Evolutionary conservation across 2,113 vertebrate species (phyloP).

Genomic region (Atractosteus spatula): DNA sequence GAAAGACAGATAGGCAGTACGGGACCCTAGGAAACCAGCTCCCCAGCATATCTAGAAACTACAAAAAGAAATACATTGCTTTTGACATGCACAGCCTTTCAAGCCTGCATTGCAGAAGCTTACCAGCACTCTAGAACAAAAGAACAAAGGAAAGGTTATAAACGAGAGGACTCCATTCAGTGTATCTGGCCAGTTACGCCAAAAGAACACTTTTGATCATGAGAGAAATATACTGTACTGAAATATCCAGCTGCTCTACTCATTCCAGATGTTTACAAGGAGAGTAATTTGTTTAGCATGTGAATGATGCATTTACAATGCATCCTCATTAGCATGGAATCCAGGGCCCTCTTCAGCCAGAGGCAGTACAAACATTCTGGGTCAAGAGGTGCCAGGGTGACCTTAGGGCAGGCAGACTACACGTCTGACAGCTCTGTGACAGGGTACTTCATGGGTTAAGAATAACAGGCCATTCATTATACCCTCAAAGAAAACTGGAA

Average conservation of each 20-base stretch:
- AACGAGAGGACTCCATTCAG: no score
- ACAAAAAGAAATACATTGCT: not conserved
- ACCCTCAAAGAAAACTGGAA: no score
- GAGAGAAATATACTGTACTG: not conserved
- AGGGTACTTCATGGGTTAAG: not conserved
- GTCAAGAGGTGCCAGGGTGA: slow-evolving; percentile 1
- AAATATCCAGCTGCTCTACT: not conserved
- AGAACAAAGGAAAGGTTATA: not conserved
- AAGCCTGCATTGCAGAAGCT: not conserved
- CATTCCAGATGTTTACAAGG: not conserved
- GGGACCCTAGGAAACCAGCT: not conserved
- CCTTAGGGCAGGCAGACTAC: not conserved
- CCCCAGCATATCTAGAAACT: no score
- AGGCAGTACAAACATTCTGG: not conserved
- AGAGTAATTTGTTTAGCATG: not conserved
- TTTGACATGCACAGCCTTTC: slow-evolving; percentile 3
- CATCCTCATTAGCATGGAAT: not conserved
- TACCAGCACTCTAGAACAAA: not conserved
- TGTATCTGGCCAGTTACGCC: no score
- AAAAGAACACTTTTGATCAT: no score
- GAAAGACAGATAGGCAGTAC: not conserved
- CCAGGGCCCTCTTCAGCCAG: not conserved
- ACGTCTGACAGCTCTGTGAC: not conserved
- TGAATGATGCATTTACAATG: not conserved
- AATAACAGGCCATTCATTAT: no score